phyloP scores from a whole-genome alignment of 1,140 invertebrate species.

The Ostrea edulis region DNA sequence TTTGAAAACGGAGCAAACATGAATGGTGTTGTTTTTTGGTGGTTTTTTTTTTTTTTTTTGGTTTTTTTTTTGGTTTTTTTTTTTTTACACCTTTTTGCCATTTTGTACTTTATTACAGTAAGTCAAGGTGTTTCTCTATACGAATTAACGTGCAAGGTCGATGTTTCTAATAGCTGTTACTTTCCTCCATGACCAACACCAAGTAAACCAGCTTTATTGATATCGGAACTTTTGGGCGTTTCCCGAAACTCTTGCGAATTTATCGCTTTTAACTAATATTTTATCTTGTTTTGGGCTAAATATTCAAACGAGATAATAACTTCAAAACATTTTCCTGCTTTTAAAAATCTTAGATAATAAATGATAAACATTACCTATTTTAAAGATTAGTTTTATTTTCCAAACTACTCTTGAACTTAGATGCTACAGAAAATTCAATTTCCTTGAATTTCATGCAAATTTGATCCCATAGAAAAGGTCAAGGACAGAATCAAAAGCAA shows the following conservation, averaged over 20 bases:
- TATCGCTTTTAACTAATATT: background rate
- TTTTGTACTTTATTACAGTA: background rate
- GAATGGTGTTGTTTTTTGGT: no score
- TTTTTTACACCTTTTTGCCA: no score
- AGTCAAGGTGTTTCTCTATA: background rate
- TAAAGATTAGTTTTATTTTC: background rate
- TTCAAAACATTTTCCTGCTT: background rate
- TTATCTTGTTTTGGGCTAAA: background rate
- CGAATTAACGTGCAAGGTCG: background rate
- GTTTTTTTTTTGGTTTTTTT: no score
- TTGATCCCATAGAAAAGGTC: background rate
- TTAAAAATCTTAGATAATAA: background rate
- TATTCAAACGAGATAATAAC: background rate
- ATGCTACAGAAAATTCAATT: background rate
- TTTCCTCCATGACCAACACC: background rate
- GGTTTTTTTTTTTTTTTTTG: no score
- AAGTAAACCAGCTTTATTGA: background rate
- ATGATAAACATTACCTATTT: no score
- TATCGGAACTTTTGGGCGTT: constrained; percentile 14
- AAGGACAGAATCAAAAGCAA: background rate
- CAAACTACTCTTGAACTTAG: background rate
- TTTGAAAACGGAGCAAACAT: no score
- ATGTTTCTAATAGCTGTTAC: background rate
- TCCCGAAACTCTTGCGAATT: background rate
- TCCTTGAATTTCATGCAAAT: background rate